Conservation (phyloP, 92 coral and sea anemone genomes). For the Desmophyllum pertusum region DNA sequence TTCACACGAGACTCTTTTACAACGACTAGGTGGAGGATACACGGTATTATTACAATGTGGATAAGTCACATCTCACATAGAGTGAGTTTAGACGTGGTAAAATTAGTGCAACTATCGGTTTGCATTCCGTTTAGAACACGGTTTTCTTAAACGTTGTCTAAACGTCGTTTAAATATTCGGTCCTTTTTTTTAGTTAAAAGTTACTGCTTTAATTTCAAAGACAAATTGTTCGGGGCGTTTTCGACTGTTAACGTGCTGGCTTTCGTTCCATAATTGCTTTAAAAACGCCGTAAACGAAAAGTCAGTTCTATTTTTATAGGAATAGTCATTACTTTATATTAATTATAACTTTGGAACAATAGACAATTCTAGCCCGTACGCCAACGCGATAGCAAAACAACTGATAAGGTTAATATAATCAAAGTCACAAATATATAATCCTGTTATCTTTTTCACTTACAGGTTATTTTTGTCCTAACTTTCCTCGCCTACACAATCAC, state of each 20-base stretch:
- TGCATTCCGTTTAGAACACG: too few species aligned
- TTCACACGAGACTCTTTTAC: too few species aligned
- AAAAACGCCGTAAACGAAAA: neutral
- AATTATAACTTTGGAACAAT: neutral
- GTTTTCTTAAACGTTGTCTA: too few species aligned
- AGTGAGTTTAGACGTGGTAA: too few species aligned
- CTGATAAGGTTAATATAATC: neutral
- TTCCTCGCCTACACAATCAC: conserved; percentile 14
- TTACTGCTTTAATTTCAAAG: too few species aligned
- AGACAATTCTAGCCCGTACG: neutral
- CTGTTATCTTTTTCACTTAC: neutral
- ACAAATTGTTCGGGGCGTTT: neutral
- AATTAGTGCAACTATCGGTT: too few species aligned
- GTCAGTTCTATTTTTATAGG: neutral
- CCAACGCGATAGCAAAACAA: neutral
- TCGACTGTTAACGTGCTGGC: too few species aligned
- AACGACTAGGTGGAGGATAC: too few species aligned
- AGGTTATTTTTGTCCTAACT: conserved; percentile 12
- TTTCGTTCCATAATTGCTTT: neutral
- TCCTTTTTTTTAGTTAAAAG: too few species aligned
- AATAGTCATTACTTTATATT: neutral
- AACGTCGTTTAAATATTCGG: too few species aligned
- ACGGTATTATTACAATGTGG: too few species aligned
- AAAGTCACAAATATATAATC: neutral
- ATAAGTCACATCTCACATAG: too few species aligned